Percentiles rank a stretch among this genome's conserved stretches.
phyloP scores from a whole-genome alignment of 23 tunicate genomes.

The Botrylloides violaceus region DNA sequence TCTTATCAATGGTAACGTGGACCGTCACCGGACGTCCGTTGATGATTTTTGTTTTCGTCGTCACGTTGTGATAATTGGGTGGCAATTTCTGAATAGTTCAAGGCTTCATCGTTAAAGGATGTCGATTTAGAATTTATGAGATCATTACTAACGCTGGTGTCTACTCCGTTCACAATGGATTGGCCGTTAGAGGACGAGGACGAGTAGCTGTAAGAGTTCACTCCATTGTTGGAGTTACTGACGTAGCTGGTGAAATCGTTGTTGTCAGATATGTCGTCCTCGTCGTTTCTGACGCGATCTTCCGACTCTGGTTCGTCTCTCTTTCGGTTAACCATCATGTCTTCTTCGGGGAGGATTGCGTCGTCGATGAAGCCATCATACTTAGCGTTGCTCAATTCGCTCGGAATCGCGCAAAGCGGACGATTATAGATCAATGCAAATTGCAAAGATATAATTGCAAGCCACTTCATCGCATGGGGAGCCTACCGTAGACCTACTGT shows the following conservation, averaged over 20 bases:
- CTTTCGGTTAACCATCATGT: background rate
- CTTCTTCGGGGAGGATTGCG: background rate
- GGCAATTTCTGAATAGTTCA: constrained; percentile 6
- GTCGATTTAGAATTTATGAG: background rate
- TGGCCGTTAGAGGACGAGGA: background rate
- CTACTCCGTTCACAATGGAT: background rate
- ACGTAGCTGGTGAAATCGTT: background rate
- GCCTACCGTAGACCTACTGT: too few species aligned
- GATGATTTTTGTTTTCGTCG: background rate
- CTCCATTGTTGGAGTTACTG: too few species aligned
- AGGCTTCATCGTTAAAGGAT: background rate
- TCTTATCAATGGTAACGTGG: constrained; percentile 2
- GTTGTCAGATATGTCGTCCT: background rate
- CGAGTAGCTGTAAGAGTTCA: background rate
- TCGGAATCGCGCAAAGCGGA: too few species aligned
- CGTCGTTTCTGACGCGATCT: background rate
- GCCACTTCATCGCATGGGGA: too few species aligned
- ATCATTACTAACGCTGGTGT: too few species aligned
- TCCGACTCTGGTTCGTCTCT: constrained; percentile 3
- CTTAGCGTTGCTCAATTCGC: background rate
- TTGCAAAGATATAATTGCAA: too few species aligned
- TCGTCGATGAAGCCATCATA: background rate
- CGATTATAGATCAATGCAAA: too few species aligned
- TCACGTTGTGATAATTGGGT: constrained; percentile 20
- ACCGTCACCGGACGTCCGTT: background rate